phyloP scores from a whole-genome alignment of 2,113 vertebrate species.

The Mobula hypostoma region DNA sequence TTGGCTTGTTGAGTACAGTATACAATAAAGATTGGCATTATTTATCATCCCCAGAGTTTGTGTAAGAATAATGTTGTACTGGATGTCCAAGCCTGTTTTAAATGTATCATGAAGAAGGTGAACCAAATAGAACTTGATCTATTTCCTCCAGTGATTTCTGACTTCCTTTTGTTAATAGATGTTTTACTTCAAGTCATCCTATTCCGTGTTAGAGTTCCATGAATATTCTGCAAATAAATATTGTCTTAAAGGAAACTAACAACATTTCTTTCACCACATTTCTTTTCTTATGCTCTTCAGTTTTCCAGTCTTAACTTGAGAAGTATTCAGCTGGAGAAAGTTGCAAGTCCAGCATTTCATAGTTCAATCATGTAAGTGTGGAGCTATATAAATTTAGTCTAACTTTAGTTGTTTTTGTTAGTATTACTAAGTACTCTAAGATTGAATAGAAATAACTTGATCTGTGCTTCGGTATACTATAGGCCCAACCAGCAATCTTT shows the following conservation, averaged over 20 bases:
- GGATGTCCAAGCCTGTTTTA: not conserved
- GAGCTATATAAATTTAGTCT: not conserved
- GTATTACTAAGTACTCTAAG: not conserved
- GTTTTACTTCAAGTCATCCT: not conserved
- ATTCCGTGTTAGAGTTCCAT: not conserved
- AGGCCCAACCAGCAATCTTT: not conserved
- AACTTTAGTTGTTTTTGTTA: not conserved
- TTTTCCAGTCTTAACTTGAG: conserved; percentile 42
- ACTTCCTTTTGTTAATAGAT: not conserved
- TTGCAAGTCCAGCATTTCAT: conserved; percentile 39
- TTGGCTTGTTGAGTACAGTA: not conserved
- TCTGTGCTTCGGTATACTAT: not conserved
- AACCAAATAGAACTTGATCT: not conserved
- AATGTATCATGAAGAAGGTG: not conserved
- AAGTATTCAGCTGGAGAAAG: conserved; percentile 41
- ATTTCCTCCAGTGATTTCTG: not conserved
- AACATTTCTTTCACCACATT: not conserved
- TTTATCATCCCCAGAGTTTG: not conserved
- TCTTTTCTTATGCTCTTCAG: conserved; percentile 40
- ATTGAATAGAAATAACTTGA: not conserved
- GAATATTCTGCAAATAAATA: not conserved
- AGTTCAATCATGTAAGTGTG: conserved; percentile 41
- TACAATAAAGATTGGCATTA: not conserved
- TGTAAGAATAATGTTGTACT: not conserved
- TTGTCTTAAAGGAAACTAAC: not conserved